Percentiles rank a stretch among this genome's conserved stretches.
These are phyloP conservation scores for Diadophis punctatus DNA, from an alignment of 2,113 vertebrate species.

Conservation along the genomic window DNA sequence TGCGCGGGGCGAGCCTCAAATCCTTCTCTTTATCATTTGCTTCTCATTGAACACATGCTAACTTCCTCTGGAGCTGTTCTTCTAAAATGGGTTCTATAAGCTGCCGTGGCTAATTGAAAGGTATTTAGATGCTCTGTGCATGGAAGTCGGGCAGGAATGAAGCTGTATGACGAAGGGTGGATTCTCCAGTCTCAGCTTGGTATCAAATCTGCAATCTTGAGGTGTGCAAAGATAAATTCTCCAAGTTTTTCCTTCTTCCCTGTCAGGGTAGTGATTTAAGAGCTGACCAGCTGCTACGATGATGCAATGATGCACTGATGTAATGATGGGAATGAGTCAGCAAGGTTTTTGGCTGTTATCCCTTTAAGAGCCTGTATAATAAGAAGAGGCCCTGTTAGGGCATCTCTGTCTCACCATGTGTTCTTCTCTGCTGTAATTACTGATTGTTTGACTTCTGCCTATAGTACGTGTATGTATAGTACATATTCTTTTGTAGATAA, in stretches of 20 bases:
- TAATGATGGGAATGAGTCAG: no score
- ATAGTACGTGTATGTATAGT: no score
- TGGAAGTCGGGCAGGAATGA: neutral
- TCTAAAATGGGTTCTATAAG: neutral
- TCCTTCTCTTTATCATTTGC: neutral
- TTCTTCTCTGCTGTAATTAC: no score
- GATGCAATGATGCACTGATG: no score
- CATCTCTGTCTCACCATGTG: no score
- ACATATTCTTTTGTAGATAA: no score
- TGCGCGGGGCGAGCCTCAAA: conserved; percentile 30
- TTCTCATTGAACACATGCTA: neutral
- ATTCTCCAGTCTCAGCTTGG: neutral
- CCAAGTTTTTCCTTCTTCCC: neutral
- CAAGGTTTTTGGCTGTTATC: no score
- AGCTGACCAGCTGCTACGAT: no score
- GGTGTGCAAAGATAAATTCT: neutral
- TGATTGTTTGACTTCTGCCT: no score
- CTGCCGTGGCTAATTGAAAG: neutral
- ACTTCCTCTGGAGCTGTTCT: neutral
- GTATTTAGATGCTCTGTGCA: neutral
- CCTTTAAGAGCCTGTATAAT: no score
- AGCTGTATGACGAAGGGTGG: neutral
- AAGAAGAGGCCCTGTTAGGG: no score
- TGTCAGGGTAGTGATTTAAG: no score
- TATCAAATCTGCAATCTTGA: neutral